phyloP scores from a whole-genome alignment of 2,888 invertebrate species.

The Cactoblastis cactorum region DNA sequence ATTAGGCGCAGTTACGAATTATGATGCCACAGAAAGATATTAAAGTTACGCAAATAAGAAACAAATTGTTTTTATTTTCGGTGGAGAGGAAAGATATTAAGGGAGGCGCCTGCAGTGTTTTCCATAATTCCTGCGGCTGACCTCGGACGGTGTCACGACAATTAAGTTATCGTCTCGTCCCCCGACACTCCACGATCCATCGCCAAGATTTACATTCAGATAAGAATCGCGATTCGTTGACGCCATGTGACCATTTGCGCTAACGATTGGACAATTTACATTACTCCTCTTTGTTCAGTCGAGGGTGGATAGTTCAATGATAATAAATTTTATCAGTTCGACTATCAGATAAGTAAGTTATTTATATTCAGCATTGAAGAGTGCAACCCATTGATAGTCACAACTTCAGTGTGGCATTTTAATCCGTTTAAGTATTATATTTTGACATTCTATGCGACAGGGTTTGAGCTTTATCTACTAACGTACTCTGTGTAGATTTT shows the following conservation, averaged over 20 bases:
- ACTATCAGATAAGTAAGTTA: slow-evolving; percentile 55
- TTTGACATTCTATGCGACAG: slow-evolving; percentile 13
- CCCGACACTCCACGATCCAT: slow-evolving; percentile 51
- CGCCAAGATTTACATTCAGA: slow-evolving; percentile 61
- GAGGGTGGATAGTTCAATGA: slow-evolving; percentile 62
- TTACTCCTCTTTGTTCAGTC: slow-evolving; percentile 41
- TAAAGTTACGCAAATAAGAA: neutral
- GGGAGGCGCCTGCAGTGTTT: slow-evolving; percentile 28
- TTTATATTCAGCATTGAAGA: slow-evolving; percentile 58
- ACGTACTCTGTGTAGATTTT: too few species aligned
- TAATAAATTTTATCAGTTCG: slow-evolving; percentile 64
- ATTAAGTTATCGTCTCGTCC: slow-evolving; percentile 64
- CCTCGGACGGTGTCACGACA: slow-evolving; percentile 51
- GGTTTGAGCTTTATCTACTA: too few species aligned
- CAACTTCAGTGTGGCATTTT: slow-evolving; percentile 15
- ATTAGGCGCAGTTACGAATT: neutral
- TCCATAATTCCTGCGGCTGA: slow-evolving; percentile 46
- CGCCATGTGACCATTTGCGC: slow-evolving; percentile 67
- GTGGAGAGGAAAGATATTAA: slow-evolving; percentile 10
- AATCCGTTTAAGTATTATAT: slow-evolving; percentile 10
- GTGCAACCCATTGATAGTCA: slow-evolving; percentile 17
- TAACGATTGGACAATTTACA: slow-evolving; percentile 70
- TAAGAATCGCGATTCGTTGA: slow-evolving; percentile 66
- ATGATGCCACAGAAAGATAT: neutral
- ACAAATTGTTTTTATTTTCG: slow-evolving; percentile 7